Evolutionary conservation across 2,113 vertebrate species (phyloP).

Genomic region (Ptilonorhynchus violaceus): DNA sequence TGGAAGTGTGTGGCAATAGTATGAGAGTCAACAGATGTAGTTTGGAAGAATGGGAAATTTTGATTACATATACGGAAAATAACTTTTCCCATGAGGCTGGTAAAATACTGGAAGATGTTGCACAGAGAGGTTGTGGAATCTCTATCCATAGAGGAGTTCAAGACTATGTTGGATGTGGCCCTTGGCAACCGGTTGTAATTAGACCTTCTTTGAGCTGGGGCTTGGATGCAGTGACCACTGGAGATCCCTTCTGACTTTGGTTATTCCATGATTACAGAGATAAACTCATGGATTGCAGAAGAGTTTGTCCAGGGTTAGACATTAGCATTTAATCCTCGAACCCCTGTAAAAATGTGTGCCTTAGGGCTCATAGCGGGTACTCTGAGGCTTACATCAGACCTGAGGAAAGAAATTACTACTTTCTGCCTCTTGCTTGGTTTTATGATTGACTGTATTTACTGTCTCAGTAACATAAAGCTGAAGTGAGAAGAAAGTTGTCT

Average conservation of each 20-base stretch:
- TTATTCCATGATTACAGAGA: background rate
- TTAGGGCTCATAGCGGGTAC: background rate
- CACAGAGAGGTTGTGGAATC: background rate
- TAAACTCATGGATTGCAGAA: background rate
- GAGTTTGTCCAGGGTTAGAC: background rate
- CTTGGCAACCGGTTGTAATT: background rate
- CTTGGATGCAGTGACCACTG: rapidly evolving
- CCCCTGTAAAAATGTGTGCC: background rate
- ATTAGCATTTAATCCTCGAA: background rate
- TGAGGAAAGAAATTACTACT: background rate
- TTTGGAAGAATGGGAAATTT: background rate
- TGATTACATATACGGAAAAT: background rate
- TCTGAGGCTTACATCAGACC: background rate
- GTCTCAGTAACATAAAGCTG: background rate
- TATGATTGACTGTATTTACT: background rate
- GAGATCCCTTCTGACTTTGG: background rate
- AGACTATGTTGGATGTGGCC: rapidly evolving
- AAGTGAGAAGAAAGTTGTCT: background rate
- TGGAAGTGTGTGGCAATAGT: background rate
- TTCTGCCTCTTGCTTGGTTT: background rate
- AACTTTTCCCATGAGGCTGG: background rate
- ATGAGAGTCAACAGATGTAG: background rate
- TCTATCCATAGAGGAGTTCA: background rate
- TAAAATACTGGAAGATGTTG: background rate
- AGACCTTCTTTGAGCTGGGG: background rate